phyloP scores from a whole-genome alignment of 2,888 invertebrate genomes.

The Aporophyla lueneburgensis region DNA sequence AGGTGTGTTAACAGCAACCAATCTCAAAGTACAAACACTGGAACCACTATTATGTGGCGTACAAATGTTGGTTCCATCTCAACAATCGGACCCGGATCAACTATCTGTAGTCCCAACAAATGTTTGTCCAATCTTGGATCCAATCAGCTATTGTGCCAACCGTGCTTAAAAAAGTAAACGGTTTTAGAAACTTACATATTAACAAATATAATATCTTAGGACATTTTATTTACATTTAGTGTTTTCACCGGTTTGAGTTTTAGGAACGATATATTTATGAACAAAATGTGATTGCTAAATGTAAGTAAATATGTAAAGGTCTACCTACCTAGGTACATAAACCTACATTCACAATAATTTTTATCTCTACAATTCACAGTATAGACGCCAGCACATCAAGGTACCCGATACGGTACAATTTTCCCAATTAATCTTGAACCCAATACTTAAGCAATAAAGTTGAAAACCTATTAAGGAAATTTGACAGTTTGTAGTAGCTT shows the following conservation, averaged over 20 bases:
- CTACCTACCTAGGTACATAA: too few species aligned
- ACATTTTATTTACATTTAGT: not conserved
- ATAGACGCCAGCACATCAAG: too few species aligned
- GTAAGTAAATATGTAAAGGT: too few species aligned
- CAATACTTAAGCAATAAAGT: too few species aligned
- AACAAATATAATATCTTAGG: too few species aligned
- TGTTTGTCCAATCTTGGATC: not conserved
- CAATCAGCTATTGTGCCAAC: not conserved
- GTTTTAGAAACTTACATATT: not conserved
- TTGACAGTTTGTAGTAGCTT: too few species aligned
- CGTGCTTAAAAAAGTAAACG: not conserved
- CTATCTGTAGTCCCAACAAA: not conserved
- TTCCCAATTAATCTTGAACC: too few species aligned
- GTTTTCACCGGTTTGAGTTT: not conserved
- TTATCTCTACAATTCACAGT: not conserved
- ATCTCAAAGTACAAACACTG: slow-evolving; percentile 6
- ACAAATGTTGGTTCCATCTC: slow-evolving; percentile 1
- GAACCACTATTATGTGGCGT: not conserved
- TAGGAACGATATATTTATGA: not conserved
- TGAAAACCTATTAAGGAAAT: too few species aligned
- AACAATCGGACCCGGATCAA: not conserved
- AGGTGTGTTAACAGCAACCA: not conserved
- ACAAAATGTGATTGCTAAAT: not conserved
- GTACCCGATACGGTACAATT: too few species aligned
- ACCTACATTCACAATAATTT: not conserved